Percentiles rank a stretch among this genome's conserved stretches.
Conservation (phyloP, 2,113 vertebrate species). For the Motacilla tschutschensis region DNA sequence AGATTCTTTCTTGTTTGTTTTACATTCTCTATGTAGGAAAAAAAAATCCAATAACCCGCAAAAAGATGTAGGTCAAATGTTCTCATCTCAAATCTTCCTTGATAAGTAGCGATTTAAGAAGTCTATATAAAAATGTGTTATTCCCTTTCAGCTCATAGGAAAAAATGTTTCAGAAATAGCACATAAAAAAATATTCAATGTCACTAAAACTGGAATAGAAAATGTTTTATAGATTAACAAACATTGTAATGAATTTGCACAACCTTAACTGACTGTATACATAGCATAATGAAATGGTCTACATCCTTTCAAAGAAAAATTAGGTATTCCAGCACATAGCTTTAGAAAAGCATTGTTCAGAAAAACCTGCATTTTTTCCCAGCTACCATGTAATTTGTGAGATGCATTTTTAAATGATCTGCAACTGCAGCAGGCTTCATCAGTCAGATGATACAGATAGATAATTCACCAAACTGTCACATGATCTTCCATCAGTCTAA, state of each 20-base stretch:
- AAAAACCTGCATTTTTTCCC: conserved; percentile 77
- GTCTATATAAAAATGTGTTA: conserved; percentile 65
- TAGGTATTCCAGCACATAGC: conserved; percentile 66
- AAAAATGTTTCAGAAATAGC: conserved; percentile 72
- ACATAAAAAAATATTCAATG: conserved; percentile 77
- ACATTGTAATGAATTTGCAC: conserved; percentile 89
- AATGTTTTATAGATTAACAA: conserved; percentile 91
- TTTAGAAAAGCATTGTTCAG: conserved; percentile 74
- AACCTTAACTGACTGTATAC: conserved; percentile 85
- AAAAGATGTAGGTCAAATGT: conserved; percentile 57
- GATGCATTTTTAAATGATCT: conserved; percentile 86
- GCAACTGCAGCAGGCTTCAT: conserved; percentile 84
- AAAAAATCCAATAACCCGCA: conserved; percentile 62
- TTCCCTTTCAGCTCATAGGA: conserved; percentile 68
- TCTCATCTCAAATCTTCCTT: conserved; percentile 65
- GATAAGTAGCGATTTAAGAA: conserved; percentile 65
- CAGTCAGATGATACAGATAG: conserved; percentile 88
- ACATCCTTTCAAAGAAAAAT: conserved; percentile 76
- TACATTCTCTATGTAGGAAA: conserved; percentile 54
- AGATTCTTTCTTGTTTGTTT: conserved; percentile 66
- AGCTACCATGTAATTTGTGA: conserved; percentile 84
- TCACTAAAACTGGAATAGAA: conserved; percentile 82
- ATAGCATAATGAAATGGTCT: conserved; percentile 74
- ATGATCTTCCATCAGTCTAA: conserved; percentile 90
- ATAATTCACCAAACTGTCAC: conserved; percentile 92